Base-by-base conservation (phyloP, 2,888 invertebrate genomes). In the Panzeria rudis region DNA sequence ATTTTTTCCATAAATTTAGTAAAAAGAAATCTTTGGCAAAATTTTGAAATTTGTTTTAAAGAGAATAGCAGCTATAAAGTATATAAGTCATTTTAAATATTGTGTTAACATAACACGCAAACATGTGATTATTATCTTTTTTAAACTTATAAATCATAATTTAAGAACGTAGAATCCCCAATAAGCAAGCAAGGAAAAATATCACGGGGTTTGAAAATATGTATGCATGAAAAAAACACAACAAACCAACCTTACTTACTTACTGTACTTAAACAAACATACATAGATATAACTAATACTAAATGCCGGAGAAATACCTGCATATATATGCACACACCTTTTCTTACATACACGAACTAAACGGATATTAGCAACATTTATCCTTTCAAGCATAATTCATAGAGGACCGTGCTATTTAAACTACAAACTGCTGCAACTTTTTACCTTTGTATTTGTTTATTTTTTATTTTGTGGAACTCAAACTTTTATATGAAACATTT, bases 71-170 rank as follows among this genome's bases (percentile, higher is more conserved):
- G 69, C 38, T 56, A 61, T 29, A 62, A 38, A 41, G 52, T 25
- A 50, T 52, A 78, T 85, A 85, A 82, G 75, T 82, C 82, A 82
- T 75, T 52, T 79, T 50, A 71, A 75, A 82, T 78, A 79, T 61
- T 82, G 78, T 85, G 85, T 85, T 85, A 85, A 85, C 85, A 85
- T 71, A 85, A 75, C 85, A 75, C 52, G 82, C 82, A 75, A 85
- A 85, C 85, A 82, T 78, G 64, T 75, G 82, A 85, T 85, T 78
- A 75, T 64, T 75, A 82, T 85, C 85, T 76, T 47, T 83, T 64
- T 64, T 64, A 35, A 76, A 76, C 64, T 71, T 64, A 38, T 71
- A 77, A 82, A 77, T 77, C 71, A 71, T 82, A 54, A 71, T 54
- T 47, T 17, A n/a, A 50, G 66, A 47, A 29, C 11, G 20, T 52